Base-by-base conservation (phyloP, 2,797 vertebrate genomes). In the Chiloscyllium punctatum region DNA sequence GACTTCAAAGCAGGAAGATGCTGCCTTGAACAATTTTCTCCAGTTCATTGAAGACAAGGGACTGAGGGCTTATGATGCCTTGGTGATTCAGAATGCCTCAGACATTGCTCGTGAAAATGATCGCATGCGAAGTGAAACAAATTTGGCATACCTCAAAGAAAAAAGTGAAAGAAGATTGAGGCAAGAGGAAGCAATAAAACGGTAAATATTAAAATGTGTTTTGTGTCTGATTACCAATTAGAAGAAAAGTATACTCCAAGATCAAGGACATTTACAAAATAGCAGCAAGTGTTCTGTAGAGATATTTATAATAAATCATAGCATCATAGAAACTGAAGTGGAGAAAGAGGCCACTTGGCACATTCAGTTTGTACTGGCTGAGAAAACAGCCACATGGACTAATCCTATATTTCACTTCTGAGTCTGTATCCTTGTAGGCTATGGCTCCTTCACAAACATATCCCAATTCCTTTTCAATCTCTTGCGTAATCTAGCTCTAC, bases 161-260 rank as follows among this genome's bases (percentile, higher is more conserved):
- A 99, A 99, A 98, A 98, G 98, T 96, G 99, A 99, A 97, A 99
- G 99, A 97, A 98, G 99, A 95, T 98, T 99, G 96, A 99, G 99
- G 97, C 99, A 99, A 98, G 99, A 99, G 97, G 99, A 99, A 98
- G 98, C 98, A 97, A 99, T 99, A 98, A 99, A 98, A 98, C 99
- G 99, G 99, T 99, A 98, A 97, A 96, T 96, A 96, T 96, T 84
- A 92, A 51, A 95, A 92, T 69, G 7, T n/a, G 25, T 92, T 92
- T 92, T 37, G 18, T 62, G 25, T 48, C 21, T 84, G 82, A 84
- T 69, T 66, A 33, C n/a, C 13, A 37, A 25, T 37, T 92, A 11
- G 1, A 23, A 92, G 37, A 92, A 68, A 90, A 25, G 66, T 9
- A 37, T 42, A 23, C 42, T 42, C 87, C 33, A 42, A 25, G 37